Base-by-base conservation (phyloP, 2,113 vertebrate genomes). In the Forbesichthys agassizii region DNA sequence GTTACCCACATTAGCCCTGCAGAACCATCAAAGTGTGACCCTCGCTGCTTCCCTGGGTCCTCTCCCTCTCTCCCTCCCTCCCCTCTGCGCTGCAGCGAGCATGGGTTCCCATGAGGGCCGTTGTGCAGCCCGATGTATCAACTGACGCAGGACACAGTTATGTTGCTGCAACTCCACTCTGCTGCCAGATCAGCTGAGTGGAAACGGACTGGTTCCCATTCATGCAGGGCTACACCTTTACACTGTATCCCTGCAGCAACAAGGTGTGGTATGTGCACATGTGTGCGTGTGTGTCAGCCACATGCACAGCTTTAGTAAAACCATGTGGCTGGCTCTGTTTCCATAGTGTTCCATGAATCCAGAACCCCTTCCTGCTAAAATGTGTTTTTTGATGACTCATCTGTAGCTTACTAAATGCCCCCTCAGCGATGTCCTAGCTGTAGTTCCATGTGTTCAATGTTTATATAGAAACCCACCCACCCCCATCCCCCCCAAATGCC, bases 381-480 rank as follows among this genome's bases (percentile, higher is more conserved):
- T 18, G 53, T 58, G 81, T 86, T 79, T 78, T 88, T 84, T 86
- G 72, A 86, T 80, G 84, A 79, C 80, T 89, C 80, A 86, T 89
- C 82, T 86, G 54, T 73, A 86, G 83, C 81, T 84, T 86, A 77
- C 64, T 71, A 61, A 78, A 70, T 71, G 74, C 58, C 64, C 78
- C 71, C 54, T 66, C 77, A 53, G 71, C 71, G 82, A 62, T 46
- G 46, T 82, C 73, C 77, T 71, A 36, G 74, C 61, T 77, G 47
- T 66, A 68, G 57, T 64, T 71, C 70, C 84, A 77, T 70, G 72
- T 87, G 84, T 69, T 79, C 61, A 70, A 77, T 71, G 81, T 86
- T 90, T 86, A 82, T 63, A 75, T 81, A 74, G 53, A 74, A 27
- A 42, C 27, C 57, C 68, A 7, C 49, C 0, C 11, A 13, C 57